Conservation (phyloP, 2,888 invertebrate species). For the Geotrupes spiniger region DNA sequence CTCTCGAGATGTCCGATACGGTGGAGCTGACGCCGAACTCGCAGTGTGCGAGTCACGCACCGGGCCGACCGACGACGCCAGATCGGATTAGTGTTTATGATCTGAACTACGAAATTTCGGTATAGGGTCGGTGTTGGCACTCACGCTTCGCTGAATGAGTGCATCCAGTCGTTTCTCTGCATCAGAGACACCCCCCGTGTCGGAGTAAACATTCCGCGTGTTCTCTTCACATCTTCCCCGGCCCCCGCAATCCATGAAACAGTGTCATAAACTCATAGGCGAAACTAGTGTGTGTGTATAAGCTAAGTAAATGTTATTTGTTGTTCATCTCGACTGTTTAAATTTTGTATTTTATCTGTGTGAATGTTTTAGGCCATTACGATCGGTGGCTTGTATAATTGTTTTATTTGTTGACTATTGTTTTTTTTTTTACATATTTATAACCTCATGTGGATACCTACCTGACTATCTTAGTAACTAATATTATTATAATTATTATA, state of each 20-base stretch:
- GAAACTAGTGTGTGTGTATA: slow-evolving; percentile 39
- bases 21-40: slow-evolving; percentile 68
- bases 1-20: slow-evolving; percentile 85
- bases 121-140: slow-evolving; percentile 64
- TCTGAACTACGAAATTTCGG: slow-evolving; percentile 94
- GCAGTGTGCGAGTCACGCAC: slow-evolving; percentile 50
- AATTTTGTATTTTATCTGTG: slow-evolving; percentile 38
- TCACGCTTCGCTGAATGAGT: slow-evolving; percentile 43
- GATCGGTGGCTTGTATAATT: slow-evolving; percentile 36
- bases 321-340: slow-evolving; percentile 42
- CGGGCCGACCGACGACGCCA: slow-evolving; percentile 57
- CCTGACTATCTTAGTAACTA: slow-evolving; percentile 25
- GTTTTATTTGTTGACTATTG: slow-evolving; percentile 24
- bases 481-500: slow-evolving; percentile 27
- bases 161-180: slow-evolving; percentile 35
- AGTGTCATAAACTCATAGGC: slow-evolving; percentile 16
- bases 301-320: slow-evolving; percentile 41
- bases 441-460: slow-evolving; percentile 25
- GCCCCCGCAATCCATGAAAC: slow-evolving; percentile 8
- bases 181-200: slow-evolving; percentile 27
- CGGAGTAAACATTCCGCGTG: slow-evolving; percentile 27
- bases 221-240: slow-evolving; percentile 12
- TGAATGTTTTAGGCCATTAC: slow-evolving; percentile 33
- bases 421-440: slow-evolving; percentile 26
- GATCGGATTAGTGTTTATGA: slow-evolving; percentile 90